These are phyloP conservation scores for Eurosta solidaginis DNA, from an alignment of 1,140 invertebrate genomes.

Conservation along the genomic window DNA sequence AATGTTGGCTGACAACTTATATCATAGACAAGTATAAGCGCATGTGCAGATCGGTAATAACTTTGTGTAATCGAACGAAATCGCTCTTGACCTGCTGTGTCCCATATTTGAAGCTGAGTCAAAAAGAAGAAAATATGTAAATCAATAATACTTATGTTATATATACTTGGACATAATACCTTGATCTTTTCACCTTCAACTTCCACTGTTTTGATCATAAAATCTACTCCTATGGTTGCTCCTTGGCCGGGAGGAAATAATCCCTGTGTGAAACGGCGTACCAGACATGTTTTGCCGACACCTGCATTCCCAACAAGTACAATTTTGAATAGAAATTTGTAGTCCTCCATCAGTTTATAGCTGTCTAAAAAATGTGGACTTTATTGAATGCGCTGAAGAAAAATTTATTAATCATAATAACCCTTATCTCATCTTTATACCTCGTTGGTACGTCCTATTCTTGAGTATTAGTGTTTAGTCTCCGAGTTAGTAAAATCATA, in stretches of 20 bases:
- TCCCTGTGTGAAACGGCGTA: constrained; percentile 88
- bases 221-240: constrained; percentile 98
- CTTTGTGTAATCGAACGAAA: constrained; percentile 94
- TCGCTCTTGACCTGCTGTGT: constrained; percentile 82
- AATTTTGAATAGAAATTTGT: constrained; percentile 98
- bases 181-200: constrained; percentile 99
- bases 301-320: constrained; percentile 93
- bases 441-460: no score
- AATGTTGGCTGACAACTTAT: constrained; percentile 97
- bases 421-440: no score
- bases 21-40: constrained; percentile 96
- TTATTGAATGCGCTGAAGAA: not conserved
- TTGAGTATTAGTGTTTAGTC: no score
- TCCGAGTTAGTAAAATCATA: no score
- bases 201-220: constrained; percentile 99
- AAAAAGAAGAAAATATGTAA: not conserved
- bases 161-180: constrained; percentile 63
- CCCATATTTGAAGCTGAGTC: constrained; percentile 94
- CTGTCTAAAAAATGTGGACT: not conserved
- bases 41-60: constrained; percentile 97
- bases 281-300: constrained; percentile 92
- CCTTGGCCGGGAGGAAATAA: constrained; percentile 96
- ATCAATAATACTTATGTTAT: not conserved
- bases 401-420: no score
- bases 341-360: constrained; percentile 83